These are phyloP conservation scores for Drosophila bunnanda DNA, from an alignment of 2,888 invertebrate species.

Conservation along the genomic window DNA sequence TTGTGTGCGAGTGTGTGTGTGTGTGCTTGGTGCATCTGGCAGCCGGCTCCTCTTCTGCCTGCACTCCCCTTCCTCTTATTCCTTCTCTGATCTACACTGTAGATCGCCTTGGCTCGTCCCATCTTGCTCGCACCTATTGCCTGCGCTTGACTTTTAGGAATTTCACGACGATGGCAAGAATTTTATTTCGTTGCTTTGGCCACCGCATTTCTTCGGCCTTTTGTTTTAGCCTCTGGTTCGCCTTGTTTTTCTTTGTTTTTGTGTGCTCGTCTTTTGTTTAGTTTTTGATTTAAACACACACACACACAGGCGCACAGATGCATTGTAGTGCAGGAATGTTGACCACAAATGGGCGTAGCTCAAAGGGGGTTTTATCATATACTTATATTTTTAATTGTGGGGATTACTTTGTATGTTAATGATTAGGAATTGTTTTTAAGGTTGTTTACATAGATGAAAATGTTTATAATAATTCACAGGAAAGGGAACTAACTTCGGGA, in stretches of 20 bases:
- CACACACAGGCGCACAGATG: background rate
- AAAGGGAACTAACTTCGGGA: no score
- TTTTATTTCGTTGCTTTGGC: conserved; percentile 74
- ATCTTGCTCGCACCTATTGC: conserved; percentile 39
- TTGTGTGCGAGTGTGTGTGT: conserved; percentile 11
- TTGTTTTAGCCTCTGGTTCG: conserved; percentile 69
- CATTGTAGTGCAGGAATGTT: conserved; percentile 55
- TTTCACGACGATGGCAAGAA: conserved; percentile 80
- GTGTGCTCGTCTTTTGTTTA: conserved; percentile 69
- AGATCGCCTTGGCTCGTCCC: conserved; percentile 7
- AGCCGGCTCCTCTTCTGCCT: conserved; percentile 54
- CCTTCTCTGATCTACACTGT: conserved; percentile 14
- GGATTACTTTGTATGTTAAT: background rate
- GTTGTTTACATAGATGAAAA: no score
- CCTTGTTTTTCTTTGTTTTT: conserved; percentile 66
- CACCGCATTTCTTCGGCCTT: conserved; percentile 63
- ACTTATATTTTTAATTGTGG: background rate
- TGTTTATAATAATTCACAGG: no score
- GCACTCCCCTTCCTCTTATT: conserved; percentile 16
- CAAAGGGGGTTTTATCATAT: background rate
- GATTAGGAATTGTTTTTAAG: background rate
- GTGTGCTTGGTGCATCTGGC: conserved; percentile 68
- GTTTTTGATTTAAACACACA: conserved; percentile 56
- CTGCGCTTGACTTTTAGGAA: conserved; percentile 74
- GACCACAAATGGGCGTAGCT: conserved; percentile 48